These are phyloP conservation scores for Lacerta bilineata DNA, from an alignment of 2,797 vertebrate genomes.

Conservation along the genomic window DNA sequence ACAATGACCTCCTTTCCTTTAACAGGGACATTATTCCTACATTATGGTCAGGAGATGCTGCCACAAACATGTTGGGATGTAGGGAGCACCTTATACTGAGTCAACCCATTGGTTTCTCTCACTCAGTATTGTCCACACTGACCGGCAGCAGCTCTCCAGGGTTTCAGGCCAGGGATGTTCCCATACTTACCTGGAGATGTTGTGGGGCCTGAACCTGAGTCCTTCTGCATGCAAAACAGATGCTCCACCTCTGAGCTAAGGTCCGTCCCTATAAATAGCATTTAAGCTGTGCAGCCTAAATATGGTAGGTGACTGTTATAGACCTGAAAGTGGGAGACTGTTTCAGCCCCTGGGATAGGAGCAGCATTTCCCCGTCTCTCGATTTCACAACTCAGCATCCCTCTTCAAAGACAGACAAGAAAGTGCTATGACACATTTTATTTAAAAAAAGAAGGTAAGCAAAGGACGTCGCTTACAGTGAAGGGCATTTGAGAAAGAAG, in stretches of 20 bases:
- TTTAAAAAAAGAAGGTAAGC: conserved; percentile 37
- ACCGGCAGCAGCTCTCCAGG: too few species aligned
- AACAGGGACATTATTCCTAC: not conserved
- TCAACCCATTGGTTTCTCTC: too few species aligned
- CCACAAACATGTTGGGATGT: not conserved
- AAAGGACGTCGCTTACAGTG: not conserved
- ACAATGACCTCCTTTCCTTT: not conserved
- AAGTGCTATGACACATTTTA: conserved; percentile 14
- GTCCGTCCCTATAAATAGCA: too few species aligned
- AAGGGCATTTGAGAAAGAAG: not conserved
- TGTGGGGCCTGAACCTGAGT: too few species aligned
- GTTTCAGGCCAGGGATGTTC: too few species aligned
- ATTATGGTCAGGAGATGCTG: not conserved
- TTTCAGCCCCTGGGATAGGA: conserved; percentile 33
- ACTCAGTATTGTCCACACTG: too few species aligned
- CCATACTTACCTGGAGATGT: not conserved
- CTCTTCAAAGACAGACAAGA: conserved; percentile 17
- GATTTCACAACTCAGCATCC: conserved; percentile 44
- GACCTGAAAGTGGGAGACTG: conserved; percentile 4
- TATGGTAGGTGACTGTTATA: conserved; percentile 23
- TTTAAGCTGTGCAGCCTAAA: not conserved
- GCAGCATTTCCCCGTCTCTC: not conserved
- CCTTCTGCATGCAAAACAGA: too few species aligned
- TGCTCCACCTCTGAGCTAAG: too few species aligned
- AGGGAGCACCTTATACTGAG: too few species aligned